phyloP scores from a whole-genome alignment of 2,113 vertebrate species.

The Parus major region DNA sequence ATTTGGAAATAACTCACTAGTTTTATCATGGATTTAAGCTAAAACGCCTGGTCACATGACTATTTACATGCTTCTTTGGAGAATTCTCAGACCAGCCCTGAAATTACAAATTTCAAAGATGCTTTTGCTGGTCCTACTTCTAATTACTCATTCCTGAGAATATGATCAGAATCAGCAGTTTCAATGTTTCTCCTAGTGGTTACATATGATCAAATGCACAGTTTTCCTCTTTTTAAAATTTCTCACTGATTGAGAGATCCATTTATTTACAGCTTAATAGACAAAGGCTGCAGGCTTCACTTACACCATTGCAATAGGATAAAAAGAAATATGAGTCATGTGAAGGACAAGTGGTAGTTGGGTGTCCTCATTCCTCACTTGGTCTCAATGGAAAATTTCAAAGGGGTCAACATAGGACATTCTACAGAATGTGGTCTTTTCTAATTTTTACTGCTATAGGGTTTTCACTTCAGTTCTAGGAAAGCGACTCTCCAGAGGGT shows the following conservation, averaged over 20 bases:
- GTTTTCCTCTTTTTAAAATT: neutral
- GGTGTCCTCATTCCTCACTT: neutral
- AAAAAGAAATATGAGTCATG: neutral
- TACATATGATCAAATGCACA: neutral
- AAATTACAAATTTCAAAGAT: neutral
- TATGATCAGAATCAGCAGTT: neutral
- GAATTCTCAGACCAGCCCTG: neutral
- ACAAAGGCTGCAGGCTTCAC: neutral
- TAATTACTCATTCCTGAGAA: neutral
- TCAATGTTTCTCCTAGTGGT: neutral
- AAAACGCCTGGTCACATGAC: neutral
- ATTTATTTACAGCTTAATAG: slow-evolving; percentile 21
- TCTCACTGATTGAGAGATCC: neutral
- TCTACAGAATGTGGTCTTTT: neutral
- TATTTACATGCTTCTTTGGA: neutral
- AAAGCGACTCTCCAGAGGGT: neutral
- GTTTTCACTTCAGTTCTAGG: neutral
- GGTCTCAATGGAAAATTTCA: neutral
- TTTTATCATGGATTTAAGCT: neutral
- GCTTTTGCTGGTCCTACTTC: neutral
- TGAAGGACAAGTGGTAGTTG: neutral
- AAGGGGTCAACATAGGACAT: neutral
- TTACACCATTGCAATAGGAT: neutral
- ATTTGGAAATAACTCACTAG: neutral
- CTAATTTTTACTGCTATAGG: neutral